Conservation (phyloP, 2,113 vertebrate species). For the Daboia siamensis region DNA sequence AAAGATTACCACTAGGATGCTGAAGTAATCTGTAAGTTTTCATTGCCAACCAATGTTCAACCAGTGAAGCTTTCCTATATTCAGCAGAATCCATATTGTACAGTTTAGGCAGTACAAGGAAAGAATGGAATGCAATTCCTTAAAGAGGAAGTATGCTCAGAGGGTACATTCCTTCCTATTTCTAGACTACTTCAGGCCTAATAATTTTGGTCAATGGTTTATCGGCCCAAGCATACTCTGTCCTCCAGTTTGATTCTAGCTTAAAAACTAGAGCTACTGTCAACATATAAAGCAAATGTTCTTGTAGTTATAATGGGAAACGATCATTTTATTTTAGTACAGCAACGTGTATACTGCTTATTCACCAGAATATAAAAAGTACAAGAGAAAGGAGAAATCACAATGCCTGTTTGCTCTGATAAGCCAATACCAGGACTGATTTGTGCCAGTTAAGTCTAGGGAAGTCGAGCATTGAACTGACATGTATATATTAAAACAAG, state of each 20-base stretch:
- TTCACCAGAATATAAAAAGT: background rate
- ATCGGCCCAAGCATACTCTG: background rate
- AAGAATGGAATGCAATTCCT: background rate
- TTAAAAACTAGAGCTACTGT: background rate
- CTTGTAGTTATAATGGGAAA: background rate
- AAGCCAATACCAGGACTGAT: background rate
- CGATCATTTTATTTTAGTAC: background rate
- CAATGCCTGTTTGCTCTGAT: background rate
- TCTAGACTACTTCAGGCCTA: background rate
- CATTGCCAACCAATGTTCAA: background rate
- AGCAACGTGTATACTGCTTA: background rate
- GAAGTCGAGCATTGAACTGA: background rate
- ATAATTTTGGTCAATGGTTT: background rate
- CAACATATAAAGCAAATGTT: background rate
- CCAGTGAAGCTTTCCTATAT: background rate
- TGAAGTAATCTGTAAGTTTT: background rate
- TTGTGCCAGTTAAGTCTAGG: too few relatives aligned
- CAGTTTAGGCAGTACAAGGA: background rate
- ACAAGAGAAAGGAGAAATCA: background rate
- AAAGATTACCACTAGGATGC: background rate
- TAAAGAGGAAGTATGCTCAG: background rate
- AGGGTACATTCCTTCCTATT: background rate
- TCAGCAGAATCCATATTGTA: background rate
- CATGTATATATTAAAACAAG: background rate
- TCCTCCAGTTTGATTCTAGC: background rate